These are phyloP conservation scores for Peromyscus nudipes DNA, from an alignment of 2,797 vertebrate genomes.

Conservation along the genomic window DNA sequence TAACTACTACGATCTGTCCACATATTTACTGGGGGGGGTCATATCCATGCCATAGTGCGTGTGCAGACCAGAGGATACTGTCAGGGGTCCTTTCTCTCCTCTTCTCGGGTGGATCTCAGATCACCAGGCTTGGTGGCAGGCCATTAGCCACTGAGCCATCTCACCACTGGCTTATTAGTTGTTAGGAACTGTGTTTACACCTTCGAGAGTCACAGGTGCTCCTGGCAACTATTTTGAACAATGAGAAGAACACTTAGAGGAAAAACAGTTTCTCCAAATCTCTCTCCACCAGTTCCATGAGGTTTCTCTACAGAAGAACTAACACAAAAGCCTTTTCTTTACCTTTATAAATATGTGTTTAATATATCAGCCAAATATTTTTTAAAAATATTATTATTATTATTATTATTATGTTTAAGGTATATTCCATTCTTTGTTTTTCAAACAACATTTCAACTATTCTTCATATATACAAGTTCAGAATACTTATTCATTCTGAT, in stretches of 20 bases:
- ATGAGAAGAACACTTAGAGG: background rate
- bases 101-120: background rate
- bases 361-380: conserved; percentile 7
- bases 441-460: background rate
- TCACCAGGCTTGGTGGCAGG: background rate
- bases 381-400: background rate
- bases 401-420: background rate
- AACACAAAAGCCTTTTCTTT: background rate
- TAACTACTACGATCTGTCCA: background rate
- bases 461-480: conserved; percentile 17
- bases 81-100: background rate
- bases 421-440: background rate
- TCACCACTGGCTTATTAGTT: background rate
- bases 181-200: background rate
- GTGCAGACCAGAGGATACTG: background rate
- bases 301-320: background rate
- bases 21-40: background rate
- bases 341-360: conserved; percentile 27
- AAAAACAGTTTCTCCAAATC: background rate
- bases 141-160: background rate
- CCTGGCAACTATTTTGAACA: background rate
- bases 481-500: background rate
- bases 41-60: background rate
- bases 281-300: background rate
- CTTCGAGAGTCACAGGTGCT: background rate